Evolutionary conservation across 2,113 vertebrate genomes (phyloP).

Genomic region (Aplodontia rufa): DNA sequence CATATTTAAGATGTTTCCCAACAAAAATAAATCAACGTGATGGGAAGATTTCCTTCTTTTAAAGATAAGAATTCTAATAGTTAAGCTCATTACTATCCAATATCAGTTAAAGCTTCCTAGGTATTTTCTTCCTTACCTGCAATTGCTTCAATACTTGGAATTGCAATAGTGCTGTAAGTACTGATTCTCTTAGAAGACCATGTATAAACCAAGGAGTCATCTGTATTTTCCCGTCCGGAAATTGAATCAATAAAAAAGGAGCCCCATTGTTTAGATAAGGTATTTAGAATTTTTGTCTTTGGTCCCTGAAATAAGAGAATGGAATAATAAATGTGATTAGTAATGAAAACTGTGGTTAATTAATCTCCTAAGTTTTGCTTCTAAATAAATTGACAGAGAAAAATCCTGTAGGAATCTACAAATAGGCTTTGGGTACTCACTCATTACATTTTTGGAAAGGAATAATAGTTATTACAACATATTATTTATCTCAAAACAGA

Average conservation of each 20-base stretch:
- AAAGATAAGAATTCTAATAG: neutral
- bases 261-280: slow-evolving; percentile 92
- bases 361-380: neutral
- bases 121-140: slow-evolving; percentile 87
- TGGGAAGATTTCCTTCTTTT: neutral
- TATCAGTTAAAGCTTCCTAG: neutral
- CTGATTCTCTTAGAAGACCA: slow-evolving; percentile 95
- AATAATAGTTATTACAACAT: neutral
- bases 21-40: neutral
- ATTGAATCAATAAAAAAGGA: slow-evolving; percentile 93
- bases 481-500: neutral
- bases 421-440: neutral
- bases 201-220: slow-evolving; percentile 86
- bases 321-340: neutral
- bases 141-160: slow-evolving; percentile 94
- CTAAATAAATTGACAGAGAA: neutral
- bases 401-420: neutral
- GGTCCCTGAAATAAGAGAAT: slow-evolving; percentile 84
- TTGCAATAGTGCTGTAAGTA: slow-evolving; percentile 94
- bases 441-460: neutral
- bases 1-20: neutral
- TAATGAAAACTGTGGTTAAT: neutral
- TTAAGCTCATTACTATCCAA: neutral
- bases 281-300: slow-evolving; percentile 87
- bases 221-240: slow-evolving; percentile 82